Conservation (phyloP, 2,888 invertebrate species). For the Zele albiditarsus region DNA sequence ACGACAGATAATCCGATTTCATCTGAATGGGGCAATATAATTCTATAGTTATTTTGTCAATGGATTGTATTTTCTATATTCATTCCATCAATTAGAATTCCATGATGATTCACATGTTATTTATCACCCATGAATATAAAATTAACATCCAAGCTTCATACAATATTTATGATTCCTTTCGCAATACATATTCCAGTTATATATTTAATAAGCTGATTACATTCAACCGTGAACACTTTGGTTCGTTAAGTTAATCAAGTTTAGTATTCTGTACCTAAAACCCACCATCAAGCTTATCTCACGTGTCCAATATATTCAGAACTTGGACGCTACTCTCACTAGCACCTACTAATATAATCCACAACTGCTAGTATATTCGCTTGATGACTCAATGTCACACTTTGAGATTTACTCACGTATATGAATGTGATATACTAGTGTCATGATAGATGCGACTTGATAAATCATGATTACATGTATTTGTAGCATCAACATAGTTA, state of each 20-base stretch:
- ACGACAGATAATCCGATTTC: not conserved
- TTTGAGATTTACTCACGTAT: not conserved
- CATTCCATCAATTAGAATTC: not conserved
- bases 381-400: not conserved
- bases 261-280: not conserved
- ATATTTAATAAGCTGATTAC: not conserved
- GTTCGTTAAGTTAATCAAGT: constrained; percentile 3
- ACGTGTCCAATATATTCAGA: not conserved
- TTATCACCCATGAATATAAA: not conserved
- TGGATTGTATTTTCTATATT: not conserved
- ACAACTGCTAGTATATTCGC: not conserved
- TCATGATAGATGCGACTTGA: not conserved
- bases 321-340: not conserved
- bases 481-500: not conserved
- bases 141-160: not conserved
- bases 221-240: not conserved
- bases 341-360: not conserved
- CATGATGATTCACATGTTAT: not conserved
- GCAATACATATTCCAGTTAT: not conserved
- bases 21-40: not conserved
- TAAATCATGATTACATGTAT: not conserved
- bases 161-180: not conserved
- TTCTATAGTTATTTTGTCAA: too few relatives aligned
- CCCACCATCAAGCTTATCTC: not conserved
- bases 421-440: not conserved